These are phyloP conservation scores for Ecliptopera silaceata DNA, from an alignment of 2,888 invertebrate genomes.

Conservation along the genomic window DNA sequence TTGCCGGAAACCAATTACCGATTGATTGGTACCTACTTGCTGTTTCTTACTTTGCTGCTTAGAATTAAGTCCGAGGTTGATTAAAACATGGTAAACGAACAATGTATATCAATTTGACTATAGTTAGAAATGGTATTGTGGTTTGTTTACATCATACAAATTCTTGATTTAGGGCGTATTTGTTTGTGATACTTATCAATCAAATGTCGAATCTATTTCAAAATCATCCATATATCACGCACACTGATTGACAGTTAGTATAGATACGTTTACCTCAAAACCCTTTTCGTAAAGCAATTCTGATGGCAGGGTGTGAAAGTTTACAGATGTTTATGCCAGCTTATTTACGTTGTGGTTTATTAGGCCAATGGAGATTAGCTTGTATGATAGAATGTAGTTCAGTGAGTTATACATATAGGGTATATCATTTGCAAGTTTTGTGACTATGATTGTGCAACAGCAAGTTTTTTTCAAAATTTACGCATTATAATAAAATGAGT, in stretches of 20 bases:
- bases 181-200: neutral
- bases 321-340: neutral
- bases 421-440: too few relatives aligned
- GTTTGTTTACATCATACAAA: too few relatives aligned
- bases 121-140: too few relatives aligned
- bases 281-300: slow-evolving; percentile 8
- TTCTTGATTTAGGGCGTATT: neutral
- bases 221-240: slow-evolving; percentile 5
- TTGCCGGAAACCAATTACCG: slow-evolving; percentile 54
- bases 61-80: slow-evolving; percentile 13
- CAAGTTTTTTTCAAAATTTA: too few relatives aligned
- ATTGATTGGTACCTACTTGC: slow-evolving; percentile 52
- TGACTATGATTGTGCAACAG: too few relatives aligned
- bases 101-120: neutral
- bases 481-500: too few relatives aligned
- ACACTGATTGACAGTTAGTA: slow-evolving; percentile 1
- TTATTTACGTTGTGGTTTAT: slow-evolving; percentile 16
- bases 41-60: slow-evolving; percentile 43
- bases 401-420: too few relatives aligned
- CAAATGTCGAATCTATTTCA: neutral
- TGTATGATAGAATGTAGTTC: too few relatives aligned
- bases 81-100: neutral
- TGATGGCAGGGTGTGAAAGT: slow-evolving; percentile 15
- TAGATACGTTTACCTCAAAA: neutral
- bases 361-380: slow-evolving; percentile 16